Evolutionary conservation across 2,888 invertebrate species (phyloP), one percentile per base, ranked within the genome.

Genomic region (Lutraria lutraria): DNA sequence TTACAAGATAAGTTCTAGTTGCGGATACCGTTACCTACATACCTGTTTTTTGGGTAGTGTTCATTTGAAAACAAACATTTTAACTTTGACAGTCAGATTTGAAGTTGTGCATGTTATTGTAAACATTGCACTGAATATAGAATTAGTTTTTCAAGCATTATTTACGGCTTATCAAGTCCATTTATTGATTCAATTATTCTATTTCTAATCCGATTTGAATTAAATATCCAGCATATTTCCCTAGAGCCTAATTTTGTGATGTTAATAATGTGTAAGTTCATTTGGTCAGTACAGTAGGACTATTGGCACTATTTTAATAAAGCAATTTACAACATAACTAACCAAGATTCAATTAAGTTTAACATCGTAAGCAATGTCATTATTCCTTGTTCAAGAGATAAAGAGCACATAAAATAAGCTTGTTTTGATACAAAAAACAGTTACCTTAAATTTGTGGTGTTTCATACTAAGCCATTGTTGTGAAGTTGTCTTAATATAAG

Each of bases 141-240:
- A 68, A 68, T 68, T 43, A 8, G 21, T n/a, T 60, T 60, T 19
- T 8, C 15, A 25, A 68, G 21, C n/a, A 10, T 21, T 12, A 68
- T 25, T 25, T 10, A 25, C 25, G 63, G n/a, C 10, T 8, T 68
- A 13, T n/a, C 63, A 68, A 25, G 63, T 13, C 25, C 0, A 0
- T 68, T 68, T 68, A 68, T 68, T 68, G 63, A 68, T 68, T 68
- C 63, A 68, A 68, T 68, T 68, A 68, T 68, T 68, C 13, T 25
- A 25, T 68, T 68, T 25, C 25, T 68, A 8, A 68, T 25, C 12
- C 8, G 63, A 68, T 68, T 68, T n/a, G 25, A 12, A 12, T 3
- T 68, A 25, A 13, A 68, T 68, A 25, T 0, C 21, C 63, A 68
- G 63, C 12, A 4, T 25, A 68, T n/a, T 68, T 68, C 63, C 63